Evolutionary conservation across 2,113 vertebrate genomes (phyloP).

Genomic region (Scalopus aquaticus): DNA sequence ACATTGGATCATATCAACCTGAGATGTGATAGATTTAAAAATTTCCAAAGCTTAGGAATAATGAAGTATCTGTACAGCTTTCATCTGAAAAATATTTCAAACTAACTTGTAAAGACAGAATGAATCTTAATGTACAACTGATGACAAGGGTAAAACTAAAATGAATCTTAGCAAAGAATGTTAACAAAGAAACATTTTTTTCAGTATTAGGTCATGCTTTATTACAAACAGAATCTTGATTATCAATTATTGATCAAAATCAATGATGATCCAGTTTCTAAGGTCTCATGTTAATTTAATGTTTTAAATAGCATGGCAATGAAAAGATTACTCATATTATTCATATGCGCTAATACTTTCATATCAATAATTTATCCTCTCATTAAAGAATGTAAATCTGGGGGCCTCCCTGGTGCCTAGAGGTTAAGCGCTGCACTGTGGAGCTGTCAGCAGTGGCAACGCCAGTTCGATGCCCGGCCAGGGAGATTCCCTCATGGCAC

Average conservation of each 20-base stretch:
- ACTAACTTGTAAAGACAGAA: background rate
- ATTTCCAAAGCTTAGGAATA: background rate
- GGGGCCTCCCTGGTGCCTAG: too few relatives aligned
- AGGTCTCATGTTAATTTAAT: background rate
- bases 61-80: background rate
- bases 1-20: background rate
- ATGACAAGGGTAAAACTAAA: background rate
- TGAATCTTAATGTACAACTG: background rate
- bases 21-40: background rate
- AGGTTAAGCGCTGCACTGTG: too few relatives aligned
- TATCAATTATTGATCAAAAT: constrained; percentile 13
- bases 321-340: background rate
- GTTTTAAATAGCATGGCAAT: background rate
- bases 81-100: background rate
- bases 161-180: background rate
- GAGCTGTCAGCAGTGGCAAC: too few relatives aligned
- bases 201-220: background rate
- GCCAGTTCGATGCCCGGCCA: too few relatives aligned
- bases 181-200: background rate
- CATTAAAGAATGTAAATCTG: background rate
- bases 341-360: background rate
- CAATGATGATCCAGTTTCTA: background rate
- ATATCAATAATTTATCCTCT: background rate
- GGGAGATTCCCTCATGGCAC: too few relatives aligned
- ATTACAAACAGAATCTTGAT: background rate